phyloP scores from a whole-genome alignment of 1,140 invertebrate species.

The Drusus annulatus region DNA sequence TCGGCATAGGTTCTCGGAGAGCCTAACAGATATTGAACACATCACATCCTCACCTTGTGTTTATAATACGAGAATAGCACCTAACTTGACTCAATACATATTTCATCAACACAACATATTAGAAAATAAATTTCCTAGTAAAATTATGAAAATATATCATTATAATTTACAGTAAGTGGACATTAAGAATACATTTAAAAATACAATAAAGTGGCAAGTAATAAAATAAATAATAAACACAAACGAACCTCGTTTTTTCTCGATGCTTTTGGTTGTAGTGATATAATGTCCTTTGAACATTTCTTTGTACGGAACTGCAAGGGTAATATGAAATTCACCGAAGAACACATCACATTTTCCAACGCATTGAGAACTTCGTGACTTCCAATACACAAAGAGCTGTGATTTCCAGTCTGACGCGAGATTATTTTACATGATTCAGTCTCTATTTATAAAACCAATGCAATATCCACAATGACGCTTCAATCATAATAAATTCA shows the following conservation, averaged over 20 bases:
- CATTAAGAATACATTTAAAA: background rate
- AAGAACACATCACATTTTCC: too few relatives aligned
- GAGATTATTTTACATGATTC: constrained; percentile 37
- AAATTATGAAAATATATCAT: too few relatives aligned
- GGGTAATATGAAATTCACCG: background rate
- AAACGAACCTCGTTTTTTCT: too few relatives aligned
- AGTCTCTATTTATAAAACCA: constrained; percentile 23
- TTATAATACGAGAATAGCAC: background rate
- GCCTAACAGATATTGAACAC: too few relatives aligned
- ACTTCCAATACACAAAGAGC: constrained; percentile 37
- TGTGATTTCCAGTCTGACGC: background rate
- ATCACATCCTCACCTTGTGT: background rate
- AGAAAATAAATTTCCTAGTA: too few relatives aligned
- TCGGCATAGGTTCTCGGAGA: too few relatives aligned
- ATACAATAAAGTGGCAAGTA: background rate
- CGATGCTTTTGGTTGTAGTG: too few relatives aligned
- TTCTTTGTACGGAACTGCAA: background rate
- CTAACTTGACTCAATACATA: too few relatives aligned
- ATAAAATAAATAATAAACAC: too few relatives aligned
- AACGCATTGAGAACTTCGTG: constrained; percentile 16
- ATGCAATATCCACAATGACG: background rate
- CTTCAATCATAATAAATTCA: constrained; percentile 2
- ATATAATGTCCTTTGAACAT: background rate
- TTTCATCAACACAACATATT: too few relatives aligned
- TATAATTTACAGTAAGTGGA: too few relatives aligned